Evolutionary conservation across 2,888 invertebrate genomes (phyloP), one percentile per base, ranked within the genome.

Genomic region (Dysmachus trigonus): DNA sequence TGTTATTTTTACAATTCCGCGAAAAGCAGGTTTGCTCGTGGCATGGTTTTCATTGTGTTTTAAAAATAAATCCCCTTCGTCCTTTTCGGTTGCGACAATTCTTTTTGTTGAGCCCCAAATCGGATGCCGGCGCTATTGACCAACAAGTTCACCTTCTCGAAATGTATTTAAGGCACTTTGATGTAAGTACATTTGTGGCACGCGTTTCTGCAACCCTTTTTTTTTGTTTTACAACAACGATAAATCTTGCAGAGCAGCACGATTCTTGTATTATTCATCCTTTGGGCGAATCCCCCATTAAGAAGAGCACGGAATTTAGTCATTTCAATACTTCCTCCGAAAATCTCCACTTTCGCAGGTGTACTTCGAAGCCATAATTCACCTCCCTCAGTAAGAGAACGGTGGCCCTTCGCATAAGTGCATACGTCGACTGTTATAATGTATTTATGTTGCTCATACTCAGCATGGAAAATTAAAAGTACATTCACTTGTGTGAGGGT

Each of bases 401-500:
- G 33, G 8, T 62, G 8, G 18, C 62, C 27, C 7, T 18, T 62
- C 27, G 27, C 27, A 62, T 62, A 62, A 62, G 5, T 22, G 62
- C 62, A 22, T 62, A 51, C 62, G 22, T 62, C 7, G 10, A 22
- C 18, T 38, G 8, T 4, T 22, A 18, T 27, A 10, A 22, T 18
- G 22, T 62, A 27, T 62, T 22, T 62, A 27, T 62, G 62, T 73
- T 73, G 73, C 33, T 73, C 73, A 33, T 73, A n/a, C n/a, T 33
- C 73, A 62, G 73, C 73, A 73, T 73, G 73, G 33, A n/a, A n/a
- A n/a, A 73, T 73, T 73, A 72, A 72, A 72, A 72, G 72, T 72
- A 41, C 38, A 72, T 72, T 72, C 27, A 73, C 73, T 33, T 73
- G 73, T 79, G 31, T 41, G 51, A 76, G 33, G n/a, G 38, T n/a